These are phyloP conservation scores for Diadromus collaris DNA, from an alignment of 2,888 invertebrate species.

Conservation along the genomic window DNA sequence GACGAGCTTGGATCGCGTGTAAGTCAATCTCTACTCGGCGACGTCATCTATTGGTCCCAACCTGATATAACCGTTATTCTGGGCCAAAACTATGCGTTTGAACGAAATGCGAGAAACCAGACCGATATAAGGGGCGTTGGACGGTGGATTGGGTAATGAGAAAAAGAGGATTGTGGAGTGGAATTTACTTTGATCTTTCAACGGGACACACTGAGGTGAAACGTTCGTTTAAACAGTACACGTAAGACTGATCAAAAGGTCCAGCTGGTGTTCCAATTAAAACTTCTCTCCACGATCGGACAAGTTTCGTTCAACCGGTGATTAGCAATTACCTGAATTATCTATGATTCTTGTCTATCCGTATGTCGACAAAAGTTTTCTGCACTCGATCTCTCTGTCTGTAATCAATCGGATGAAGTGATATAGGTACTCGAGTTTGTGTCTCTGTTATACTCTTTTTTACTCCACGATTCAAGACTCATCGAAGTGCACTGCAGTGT, in stretches of 20 bases:
- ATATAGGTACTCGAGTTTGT: not conserved
- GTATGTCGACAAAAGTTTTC: not conserved
- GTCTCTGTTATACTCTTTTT: not conserved
- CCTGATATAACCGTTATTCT: slow-evolving; percentile 33
- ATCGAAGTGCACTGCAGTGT: slow-evolving; percentile 19
- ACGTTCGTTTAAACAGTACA: slow-evolving; percentile 12
- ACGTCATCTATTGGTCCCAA: not conserved
- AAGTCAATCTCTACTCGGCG: slow-evolving; percentile 26
- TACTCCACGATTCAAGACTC: not conserved
- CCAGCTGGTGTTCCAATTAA: slow-evolving; percentile 39
- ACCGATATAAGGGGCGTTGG: slow-evolving; percentile 3
- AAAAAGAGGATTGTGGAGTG: slow-evolving; percentile 11
- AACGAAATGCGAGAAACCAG: not conserved
- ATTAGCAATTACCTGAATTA: slow-evolving; percentile 8
- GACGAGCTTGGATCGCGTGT: slow-evolving; percentile 7
- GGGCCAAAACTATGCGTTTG: slow-evolving; percentile 13
- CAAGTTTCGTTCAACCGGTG: slow-evolving; percentile 1
- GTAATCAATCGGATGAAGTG: too few species aligned
- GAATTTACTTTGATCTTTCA: slow-evolving; percentile 45
- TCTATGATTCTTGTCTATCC: not conserved
- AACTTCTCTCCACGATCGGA: slow-evolving; percentile 31
- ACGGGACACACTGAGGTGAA: slow-evolving; percentile 9
- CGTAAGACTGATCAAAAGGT: slow-evolving; percentile 10
- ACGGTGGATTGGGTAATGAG: slow-evolving; percentile 11
- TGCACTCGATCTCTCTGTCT: not conserved